A percentile compares a stretch with the other conserved stretches of the same genome.
Evolutionary conservation across 2,113 vertebrate species (phyloP).

Genomic region (Motacilla alba): DNA sequence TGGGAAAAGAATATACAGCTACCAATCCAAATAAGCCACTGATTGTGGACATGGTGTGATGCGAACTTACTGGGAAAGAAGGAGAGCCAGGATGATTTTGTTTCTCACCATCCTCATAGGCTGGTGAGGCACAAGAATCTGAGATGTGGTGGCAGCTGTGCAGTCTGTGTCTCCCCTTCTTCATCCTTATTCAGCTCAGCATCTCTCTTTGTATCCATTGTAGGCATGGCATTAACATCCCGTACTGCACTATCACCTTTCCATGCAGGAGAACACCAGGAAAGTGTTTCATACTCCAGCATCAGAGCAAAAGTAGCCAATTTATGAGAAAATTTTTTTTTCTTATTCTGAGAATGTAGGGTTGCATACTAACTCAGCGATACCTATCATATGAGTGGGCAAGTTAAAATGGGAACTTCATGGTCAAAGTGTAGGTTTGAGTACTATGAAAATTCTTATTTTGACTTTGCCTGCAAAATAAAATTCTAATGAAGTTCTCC

Average conservation of each 20-base stretch:
- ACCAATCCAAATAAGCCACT: neutral
- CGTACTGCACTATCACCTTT: neutral
- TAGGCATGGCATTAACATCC: neutral
- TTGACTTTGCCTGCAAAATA: neutral
- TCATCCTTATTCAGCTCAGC: neutral
- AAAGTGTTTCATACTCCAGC: neutral
- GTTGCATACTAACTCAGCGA: neutral
- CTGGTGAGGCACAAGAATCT: neutral
- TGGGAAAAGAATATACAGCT: neutral
- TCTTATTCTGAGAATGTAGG: neutral
- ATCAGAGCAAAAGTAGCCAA: neutral
- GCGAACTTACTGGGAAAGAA: neutral
- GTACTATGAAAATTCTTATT: neutral
- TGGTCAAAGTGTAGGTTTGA: neutral
- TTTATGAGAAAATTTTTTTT: neutral
- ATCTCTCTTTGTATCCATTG: accelerated
- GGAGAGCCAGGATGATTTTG: neutral
- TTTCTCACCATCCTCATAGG: neutral
- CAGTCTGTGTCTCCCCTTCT: neutral
- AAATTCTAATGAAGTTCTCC: neutral
- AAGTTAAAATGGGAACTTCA: neutral
- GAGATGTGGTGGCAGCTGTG: accelerated
- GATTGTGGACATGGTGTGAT: neutral
- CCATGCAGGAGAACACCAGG: neutral
- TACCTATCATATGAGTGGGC: neutral